Base-by-base conservation (phyloP, 2,888 invertebrate genomes). In the Hydrotaea cyrtoneurina region DNA sequence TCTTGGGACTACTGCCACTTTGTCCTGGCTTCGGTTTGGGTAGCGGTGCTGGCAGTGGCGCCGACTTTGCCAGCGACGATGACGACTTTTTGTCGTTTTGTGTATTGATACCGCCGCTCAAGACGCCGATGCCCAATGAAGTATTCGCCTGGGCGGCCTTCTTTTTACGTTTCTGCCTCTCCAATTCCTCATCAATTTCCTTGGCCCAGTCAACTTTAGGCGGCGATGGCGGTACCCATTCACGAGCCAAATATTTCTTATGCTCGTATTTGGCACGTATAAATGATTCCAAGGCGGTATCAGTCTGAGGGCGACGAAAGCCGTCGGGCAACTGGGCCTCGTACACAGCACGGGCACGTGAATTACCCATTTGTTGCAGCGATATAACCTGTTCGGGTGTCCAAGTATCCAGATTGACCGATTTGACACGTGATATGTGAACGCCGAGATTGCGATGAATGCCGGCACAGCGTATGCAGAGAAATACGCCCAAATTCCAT, bases 361-460 rank as follows among this genome's bases (percentile, higher is more conserved):
- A 98, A 92, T 99, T 99, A 11, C 99, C 99, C 97, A 99, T 99
- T 92, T 98, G 98, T 92, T 99, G 98, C 88, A 99, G 94, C 86
- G 95, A 95, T 78, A 95, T 97, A 87, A 98, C 97, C 95, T 99
- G 99, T 91, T 99, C 99, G 0, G 98, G 97, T 10, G 98, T 98
- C 99, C 99, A 99, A 55, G 98, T 95, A 93, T 99, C 99, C 85
- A 99, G 94, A 93, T 99, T 99, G 86, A 99, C 98, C 71, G 99
- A 99, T 93, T 99, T 99, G 79, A 99, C 99, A 93, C 97, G 97
- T 86, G 99, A 99, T 93, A 99, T 98, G 93, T 99, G 99, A 11
- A 99, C 99, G 62, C 99, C 99, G 69, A 99, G 94, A 93, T 99
- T 99, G 86, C 99, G 95, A 93, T 99, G 99, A 90, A 99, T 99